Percentiles rank a stretch among this genome's conserved stretches.
Conservation (phyloP, 2,888 invertebrate species). For the Ennomos quercinarius region DNA sequence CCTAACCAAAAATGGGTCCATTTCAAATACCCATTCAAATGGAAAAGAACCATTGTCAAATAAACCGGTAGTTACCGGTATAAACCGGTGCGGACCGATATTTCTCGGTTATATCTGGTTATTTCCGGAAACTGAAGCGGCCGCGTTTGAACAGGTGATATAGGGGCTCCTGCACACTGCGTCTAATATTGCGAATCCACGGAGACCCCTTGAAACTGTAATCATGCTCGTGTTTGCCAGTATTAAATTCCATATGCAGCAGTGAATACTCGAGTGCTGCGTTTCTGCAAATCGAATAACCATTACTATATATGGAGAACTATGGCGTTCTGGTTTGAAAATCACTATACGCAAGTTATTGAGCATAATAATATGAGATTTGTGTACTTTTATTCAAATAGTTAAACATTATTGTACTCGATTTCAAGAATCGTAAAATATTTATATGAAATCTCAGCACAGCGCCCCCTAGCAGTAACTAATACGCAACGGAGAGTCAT, state of each 20-base stretch:
- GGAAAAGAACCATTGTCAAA: conserved; percentile 10
- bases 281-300: too few relatives aligned
- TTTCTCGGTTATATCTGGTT: conserved; percentile 15
- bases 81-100: conserved; percentile 12
- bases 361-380: too few relatives aligned
- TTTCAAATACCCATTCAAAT: conserved; percentile 7
- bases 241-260: conserved; percentile 13
- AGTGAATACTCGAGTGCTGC: neutral
- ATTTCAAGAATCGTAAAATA: too few relatives aligned
- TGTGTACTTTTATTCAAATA: too few relatives aligned
- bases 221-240: conserved; percentile 1
- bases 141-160: conserved; percentile 11
- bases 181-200: conserved; percentile 9
- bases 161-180: neutral
- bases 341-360: too few relatives aligned
- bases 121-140: conserved; percentile 9
- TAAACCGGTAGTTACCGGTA: conserved; percentile 21
- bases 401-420: too few relatives aligned
- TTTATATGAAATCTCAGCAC: too few relatives aligned
- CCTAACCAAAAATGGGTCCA: conserved; percentile 1
- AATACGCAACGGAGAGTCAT: too few relatives aligned
- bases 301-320: too few relatives aligned
- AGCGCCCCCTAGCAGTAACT: too few relatives aligned
- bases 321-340: too few relatives aligned
- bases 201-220: conserved; percentile 6